Evolutionary conservation across 2,888 invertebrate genomes (phyloP).

Genomic region (Fabriciana adippe): DNA sequence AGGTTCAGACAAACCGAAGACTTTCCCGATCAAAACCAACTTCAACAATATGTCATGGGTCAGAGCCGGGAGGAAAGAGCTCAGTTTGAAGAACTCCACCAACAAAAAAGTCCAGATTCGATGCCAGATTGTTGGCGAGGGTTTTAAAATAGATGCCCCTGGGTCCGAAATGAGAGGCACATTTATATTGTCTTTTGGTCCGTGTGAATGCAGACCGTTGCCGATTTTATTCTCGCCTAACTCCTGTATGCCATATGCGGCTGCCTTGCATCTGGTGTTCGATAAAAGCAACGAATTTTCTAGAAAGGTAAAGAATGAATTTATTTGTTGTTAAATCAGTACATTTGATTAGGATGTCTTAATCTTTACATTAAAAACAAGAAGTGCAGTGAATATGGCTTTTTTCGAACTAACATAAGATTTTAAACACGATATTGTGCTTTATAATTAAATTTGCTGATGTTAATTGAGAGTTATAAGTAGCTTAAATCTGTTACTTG

Average conservation of each 20-base stretch:
- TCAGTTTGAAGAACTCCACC: constrained; percentile 65
- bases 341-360: background rate
- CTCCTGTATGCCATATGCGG: constrained; percentile 54
- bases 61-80: constrained; percentile 62
- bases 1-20: constrained; percentile 56
- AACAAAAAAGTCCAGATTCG: constrained; percentile 64
- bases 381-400: too few relatives aligned
- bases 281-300: constrained; percentile 65
- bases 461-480: too few relatives aligned
- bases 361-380: background rate
- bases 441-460: too few relatives aligned
- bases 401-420: too few relatives aligned
- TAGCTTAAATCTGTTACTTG: too few relatives aligned
- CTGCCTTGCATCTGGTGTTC: constrained; percentile 58
- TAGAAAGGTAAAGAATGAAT: constrained; percentile 57
- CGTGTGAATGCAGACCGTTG: constrained; percentile 62
- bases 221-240: constrained; percentile 62
- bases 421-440: too few relatives aligned
- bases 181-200: constrained; percentile 59
- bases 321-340: background rate
- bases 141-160: constrained; percentile 65
- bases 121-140: constrained; percentile 68
- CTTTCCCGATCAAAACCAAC: constrained; percentile 70
- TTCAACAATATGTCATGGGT: constrained; percentile 65
- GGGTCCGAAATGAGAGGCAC: constrained; percentile 59